phyloP scores from a whole-genome alignment of 2,113 vertebrate genomes.

The Gobiocypris rarus region DNA sequence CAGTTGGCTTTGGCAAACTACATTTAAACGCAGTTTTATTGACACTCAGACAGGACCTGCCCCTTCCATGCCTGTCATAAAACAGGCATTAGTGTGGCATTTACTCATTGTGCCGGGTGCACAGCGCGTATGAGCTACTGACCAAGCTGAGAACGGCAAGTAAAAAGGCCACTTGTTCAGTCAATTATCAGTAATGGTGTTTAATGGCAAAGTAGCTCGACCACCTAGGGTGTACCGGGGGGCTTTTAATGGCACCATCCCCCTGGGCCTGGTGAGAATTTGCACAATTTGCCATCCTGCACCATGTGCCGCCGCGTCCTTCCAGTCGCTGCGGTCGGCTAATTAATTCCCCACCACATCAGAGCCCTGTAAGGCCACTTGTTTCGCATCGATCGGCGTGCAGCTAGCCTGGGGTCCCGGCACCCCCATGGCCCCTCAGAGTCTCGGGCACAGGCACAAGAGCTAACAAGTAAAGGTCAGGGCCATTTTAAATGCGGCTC shows the following conservation, averaged over 20 bases:
- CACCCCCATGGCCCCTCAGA: constrained; percentile 2
- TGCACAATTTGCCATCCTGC: constrained; percentile 19
- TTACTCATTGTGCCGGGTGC: constrained; percentile 50
- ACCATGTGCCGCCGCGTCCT: background rate
- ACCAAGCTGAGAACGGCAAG: constrained; percentile 16
- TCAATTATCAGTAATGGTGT: constrained; percentile 63
- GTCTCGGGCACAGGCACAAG: constrained; percentile 37
- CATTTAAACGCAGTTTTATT: constrained; percentile 63
- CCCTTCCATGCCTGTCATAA: constrained; percentile 50
- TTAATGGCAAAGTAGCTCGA: constrained; percentile 50
- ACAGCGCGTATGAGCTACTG: constrained; percentile 34
- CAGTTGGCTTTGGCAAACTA: constrained; percentile 55
- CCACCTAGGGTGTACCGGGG: constrained; percentile 48
- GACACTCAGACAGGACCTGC: constrained; percentile 47
- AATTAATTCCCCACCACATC: constrained; percentile 60
- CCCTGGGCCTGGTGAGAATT: constrained; percentile 6
- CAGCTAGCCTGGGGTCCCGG: constrained; percentile 23
- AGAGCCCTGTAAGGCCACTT: constrained; percentile 46
- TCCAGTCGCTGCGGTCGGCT: constrained; percentile 11
- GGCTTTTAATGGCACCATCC: constrained; percentile 47
- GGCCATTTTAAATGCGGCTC: constrained; percentile 49
- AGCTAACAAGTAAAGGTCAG: constrained; percentile 60
- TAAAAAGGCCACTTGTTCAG: constrained; percentile 47
- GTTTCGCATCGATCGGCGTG: constrained; percentile 54
- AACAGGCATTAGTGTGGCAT: constrained; percentile 58